phyloP scores from a whole-genome alignment of 2,888 invertebrate species.

The Rotaria sp. region DNA sequence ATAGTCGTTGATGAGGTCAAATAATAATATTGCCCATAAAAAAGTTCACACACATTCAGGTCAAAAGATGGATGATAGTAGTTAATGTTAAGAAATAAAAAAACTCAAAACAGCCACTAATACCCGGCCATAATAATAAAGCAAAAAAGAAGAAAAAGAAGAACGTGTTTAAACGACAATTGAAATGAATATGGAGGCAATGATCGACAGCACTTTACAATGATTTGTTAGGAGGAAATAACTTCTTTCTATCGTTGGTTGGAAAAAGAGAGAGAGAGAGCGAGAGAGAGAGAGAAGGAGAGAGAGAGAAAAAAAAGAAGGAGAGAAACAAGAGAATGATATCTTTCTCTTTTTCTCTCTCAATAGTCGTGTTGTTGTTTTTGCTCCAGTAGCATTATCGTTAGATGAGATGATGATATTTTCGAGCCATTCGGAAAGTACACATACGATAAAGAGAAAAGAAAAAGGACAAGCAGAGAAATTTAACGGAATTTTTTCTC shows the following conservation, averaged over 20 bases:
- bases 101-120: conserved; percentile 25
- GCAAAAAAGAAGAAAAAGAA: not conserved
- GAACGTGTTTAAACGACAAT: conserved; percentile 30
- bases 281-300: not conserved
- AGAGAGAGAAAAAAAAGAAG: not conserved
- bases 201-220: conserved; percentile 29
- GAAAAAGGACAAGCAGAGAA: not conserved
- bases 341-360: not conserved
- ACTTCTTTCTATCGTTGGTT: conserved; percentile 21
- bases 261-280: not conserved
- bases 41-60: conserved; percentile 27
- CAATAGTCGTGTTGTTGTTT: not conserved
- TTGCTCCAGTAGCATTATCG: conserved; percentile 22
- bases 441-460: not conserved
- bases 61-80: conserved; percentile 9
- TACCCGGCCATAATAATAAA: conserved; percentile 18
- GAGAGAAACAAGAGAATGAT: not conserved
- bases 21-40: conserved; percentile 8
- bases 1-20: conserved; percentile 2
- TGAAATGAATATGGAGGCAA: conserved; percentile 28
- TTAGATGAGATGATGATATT: conserved; percentile 19
- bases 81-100: conserved; percentile 23
- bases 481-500: not conserved
- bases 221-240: conserved; percentile 29
- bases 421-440: conserved; percentile 10